phyloP scores from a whole-genome alignment of 1,140 invertebrate species.

The Ceratoteleas bidentatus region DNA sequence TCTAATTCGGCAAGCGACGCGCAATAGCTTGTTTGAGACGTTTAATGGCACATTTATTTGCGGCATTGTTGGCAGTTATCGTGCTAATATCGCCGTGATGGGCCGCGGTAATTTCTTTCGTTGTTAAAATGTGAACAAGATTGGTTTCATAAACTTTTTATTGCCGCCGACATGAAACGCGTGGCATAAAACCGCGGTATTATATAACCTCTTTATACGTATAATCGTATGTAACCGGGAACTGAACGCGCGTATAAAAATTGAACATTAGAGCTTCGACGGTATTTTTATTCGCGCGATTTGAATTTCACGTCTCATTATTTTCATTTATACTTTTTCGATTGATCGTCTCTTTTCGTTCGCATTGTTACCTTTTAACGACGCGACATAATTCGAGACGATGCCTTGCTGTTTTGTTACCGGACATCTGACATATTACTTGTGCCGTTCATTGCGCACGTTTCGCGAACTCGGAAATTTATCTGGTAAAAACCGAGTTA shows the following conservation, averaged over 20 bases:
- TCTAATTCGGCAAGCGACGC: not conserved
- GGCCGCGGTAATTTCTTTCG: conserved; percentile 28
- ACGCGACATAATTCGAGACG: too few species aligned
- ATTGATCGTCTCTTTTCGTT: not conserved
- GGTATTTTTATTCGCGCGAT: not conserved
- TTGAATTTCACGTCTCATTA: not conserved
- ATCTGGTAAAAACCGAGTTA: too few species aligned
- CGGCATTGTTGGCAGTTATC: conserved; percentile 2
- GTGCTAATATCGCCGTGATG: conserved; percentile 23
- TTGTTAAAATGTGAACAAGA: conserved; percentile 46
- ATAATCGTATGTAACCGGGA: conserved; percentile 38
- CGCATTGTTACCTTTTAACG: too few species aligned
- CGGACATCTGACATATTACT: too few species aligned
- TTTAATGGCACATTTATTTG: conserved; percentile 27
- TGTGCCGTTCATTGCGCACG: too few species aligned
- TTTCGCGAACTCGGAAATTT: too few species aligned
- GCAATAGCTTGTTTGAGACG: not conserved
- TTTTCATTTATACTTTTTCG: not conserved
- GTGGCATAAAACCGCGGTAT: conserved; percentile 32
- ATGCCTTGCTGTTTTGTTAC: too few species aligned
- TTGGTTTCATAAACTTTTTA: conserved; percentile 54
- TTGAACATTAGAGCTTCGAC: not conserved
- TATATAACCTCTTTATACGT: conserved; percentile 39
- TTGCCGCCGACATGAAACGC: conserved; percentile 28
- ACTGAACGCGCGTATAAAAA: conserved; percentile 32